Percentiles rank a stretch among this genome's conserved stretches.
Evolutionary conservation across 2,113 vertebrate genomes (phyloP).

Genomic region (Rhinolophus ferrumequinum): DNA sequence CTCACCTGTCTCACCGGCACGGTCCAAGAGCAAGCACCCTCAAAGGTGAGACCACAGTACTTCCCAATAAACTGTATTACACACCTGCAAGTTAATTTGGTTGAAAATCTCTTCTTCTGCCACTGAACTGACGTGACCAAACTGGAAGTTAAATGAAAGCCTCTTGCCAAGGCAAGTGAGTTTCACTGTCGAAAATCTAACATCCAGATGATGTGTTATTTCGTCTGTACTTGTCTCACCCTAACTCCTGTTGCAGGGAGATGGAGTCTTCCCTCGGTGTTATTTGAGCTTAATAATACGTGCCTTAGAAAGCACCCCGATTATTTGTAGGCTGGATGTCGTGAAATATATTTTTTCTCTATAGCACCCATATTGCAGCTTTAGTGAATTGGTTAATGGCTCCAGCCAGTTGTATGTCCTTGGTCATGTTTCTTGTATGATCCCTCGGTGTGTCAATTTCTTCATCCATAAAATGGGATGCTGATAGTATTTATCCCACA

Average conservation of each 20-base stretch:
- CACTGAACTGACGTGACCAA: background rate
- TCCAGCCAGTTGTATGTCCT: background rate
- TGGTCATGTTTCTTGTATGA: background rate
- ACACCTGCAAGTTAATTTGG: background rate
- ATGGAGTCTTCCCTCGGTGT: background rate
- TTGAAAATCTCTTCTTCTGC: background rate
- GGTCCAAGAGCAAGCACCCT: background rate
- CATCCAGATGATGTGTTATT: background rate
- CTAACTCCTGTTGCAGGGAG: background rate
- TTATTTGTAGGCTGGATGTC: background rate
- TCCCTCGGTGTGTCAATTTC: background rate
- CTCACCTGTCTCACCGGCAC: background rate
- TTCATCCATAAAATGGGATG: constrained; percentile 20
- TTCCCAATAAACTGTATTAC: background rate
- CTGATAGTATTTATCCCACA: background rate
- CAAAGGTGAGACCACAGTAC: background rate
- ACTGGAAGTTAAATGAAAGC: constrained; percentile 6
- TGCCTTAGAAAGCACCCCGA: background rate
- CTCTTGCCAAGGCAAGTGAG: background rate
- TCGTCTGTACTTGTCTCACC: background rate
- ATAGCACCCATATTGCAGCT: background rate
- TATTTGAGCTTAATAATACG: background rate
- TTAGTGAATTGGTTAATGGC: background rate
- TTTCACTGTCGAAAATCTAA: background rate
- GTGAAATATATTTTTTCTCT: background rate